A percentile compares a stretch with the other conserved stretches of the same genome.
These are phyloP conservation scores for Conomelus anceps DNA, from an alignment of 2,888 invertebrate species.

Conservation along the genomic window DNA sequence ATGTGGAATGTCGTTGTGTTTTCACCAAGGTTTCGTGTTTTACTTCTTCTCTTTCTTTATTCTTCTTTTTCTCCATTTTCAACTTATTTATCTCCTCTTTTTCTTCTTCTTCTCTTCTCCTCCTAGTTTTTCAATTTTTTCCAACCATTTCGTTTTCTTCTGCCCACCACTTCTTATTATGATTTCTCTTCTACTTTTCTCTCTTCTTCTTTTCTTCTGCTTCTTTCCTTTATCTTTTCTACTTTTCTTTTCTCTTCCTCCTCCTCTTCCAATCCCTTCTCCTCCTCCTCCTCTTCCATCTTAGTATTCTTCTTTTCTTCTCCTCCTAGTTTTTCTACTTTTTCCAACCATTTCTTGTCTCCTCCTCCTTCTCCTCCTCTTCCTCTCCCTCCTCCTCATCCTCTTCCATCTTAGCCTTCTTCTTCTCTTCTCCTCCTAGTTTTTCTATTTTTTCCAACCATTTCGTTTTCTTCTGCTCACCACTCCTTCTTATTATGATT, in stretches of 20 bases:
- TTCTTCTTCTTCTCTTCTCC: not conserved
- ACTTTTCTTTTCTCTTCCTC: not conserved
- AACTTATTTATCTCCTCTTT: not conserved
- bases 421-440: not conserved
- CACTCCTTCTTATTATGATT: not conserved
- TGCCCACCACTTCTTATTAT: too few relatives aligned
- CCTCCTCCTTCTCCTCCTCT: not conserved
- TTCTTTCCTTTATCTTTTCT: not conserved
- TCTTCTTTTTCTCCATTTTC: not conserved
- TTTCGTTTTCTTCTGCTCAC: too few relatives aligned
- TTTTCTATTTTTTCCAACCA: not conserved
- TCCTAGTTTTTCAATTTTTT: not conserved
- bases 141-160: too few relatives aligned
- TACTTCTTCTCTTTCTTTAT: not conserved
- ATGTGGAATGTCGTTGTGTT: too few relatives aligned
- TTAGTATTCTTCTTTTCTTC: too few relatives aligned
- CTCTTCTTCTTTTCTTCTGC: not conserved
- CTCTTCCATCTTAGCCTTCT: not conserved
- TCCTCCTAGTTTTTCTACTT: not conserved
- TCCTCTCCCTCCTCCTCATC: not conserved
- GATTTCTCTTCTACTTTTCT: not conserved
- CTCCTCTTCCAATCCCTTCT: not conserved
- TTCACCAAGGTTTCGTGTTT: too few relatives aligned
- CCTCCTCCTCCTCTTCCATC: too few relatives aligned
- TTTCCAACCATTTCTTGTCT: too few relatives aligned